Base-by-base conservation (phyloP, 2,888 invertebrate genomes). In the Cetonia aurata region DNA sequence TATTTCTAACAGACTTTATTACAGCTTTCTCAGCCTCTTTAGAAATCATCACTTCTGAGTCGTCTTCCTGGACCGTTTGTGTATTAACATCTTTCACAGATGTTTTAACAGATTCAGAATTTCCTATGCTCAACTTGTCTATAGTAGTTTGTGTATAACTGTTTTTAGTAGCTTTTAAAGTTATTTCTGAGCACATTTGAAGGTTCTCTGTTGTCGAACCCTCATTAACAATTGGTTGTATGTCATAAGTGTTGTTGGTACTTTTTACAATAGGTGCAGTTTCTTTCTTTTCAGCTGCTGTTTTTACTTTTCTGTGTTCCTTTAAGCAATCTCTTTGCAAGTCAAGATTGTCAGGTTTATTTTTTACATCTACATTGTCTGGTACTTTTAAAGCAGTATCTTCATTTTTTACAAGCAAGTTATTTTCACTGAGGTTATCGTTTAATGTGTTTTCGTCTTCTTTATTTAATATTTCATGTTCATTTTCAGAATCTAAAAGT, bases 231-330 rank as follows among this genome's bases (percentile, higher is more conserved):
- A 31, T 48, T 19, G 57, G 44, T 48, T 68, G 68, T 48, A 57
- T 25, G 25, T 25, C 48, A 19, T 25, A n/a, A 13, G 33, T 19
- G 9, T 9, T 56, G 12, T 4, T 31, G 12, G 13, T 37, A 31
- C 12, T 17, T 69, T 69, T 69, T 41, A 19, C 42, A 53, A 53
- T 12, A 15, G 56, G 56, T 19, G 15, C 37, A 12, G 69, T 69
- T 53, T 53, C 69, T 44, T 69, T 69, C 52, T 69, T 69, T 17
- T 69, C 69, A 25, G 69, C 69, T 10, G 69, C 53, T 19, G 69
- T 69, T 62, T 69, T 69, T 53, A 69, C 37, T 53, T 69, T 69
- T 41, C 53, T 62, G 37, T 46, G 13, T 33, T 56, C 67, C 19
- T 48, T 57, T 4, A 12, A 15, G 15, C 33, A 13, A 15, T 8